A percentile compares a stretch with the other conserved stretches of the same genome.
Evolutionary conservation across 1,140 invertebrate genomes (phyloP).

Genomic region (Meloidogyne exigua): DNA sequence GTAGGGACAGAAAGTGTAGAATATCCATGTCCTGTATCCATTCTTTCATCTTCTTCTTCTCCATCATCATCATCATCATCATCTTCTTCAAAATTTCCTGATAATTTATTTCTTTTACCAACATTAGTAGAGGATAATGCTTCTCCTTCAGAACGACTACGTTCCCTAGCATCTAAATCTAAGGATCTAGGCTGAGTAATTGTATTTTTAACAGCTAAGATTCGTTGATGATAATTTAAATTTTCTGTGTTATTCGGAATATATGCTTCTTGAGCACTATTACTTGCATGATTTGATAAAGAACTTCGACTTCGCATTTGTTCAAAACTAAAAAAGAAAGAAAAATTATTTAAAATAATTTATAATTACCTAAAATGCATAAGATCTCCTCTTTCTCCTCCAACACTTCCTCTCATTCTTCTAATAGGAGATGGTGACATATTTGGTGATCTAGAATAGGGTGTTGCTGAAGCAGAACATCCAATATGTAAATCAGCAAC

Average conservation of each 20-base stretch:
- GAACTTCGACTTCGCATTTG: constrained; percentile 54
- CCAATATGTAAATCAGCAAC: constrained; percentile 26
- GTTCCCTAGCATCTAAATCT: constrained; percentile 41
- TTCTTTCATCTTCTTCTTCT: constrained; percentile 17
- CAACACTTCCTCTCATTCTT: constrained; percentile 14
- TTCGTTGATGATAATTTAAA: constrained; percentile 3
- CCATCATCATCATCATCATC: constrained; percentile 7
- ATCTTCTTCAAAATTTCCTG: not conserved
- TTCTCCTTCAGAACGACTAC: constrained; percentile 58
- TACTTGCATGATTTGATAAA: constrained; percentile 50
- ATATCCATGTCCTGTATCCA: constrained; percentile 12
- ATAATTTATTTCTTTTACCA: constrained; percentile 5
- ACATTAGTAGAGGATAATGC: constrained; percentile 39
- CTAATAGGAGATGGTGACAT: constrained; percentile 46
- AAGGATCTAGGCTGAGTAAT: constrained; percentile 24
- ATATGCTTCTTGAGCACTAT: constrained; percentile 3
- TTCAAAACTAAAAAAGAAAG: constrained; percentile 52
- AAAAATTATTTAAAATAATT: not conserved
- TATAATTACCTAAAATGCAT: constrained; percentile 48
- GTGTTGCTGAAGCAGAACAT: constrained; percentile 45
- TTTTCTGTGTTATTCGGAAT: not conserved
- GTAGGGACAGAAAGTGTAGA: constrained; percentile 2
- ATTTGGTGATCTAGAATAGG: constrained; percentile 59
- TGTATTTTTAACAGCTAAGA: not conserved
- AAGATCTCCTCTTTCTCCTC: not conserved